Base-by-base conservation (phyloP, 2,113 vertebrate genomes). In the Mobula birostris region DNA sequence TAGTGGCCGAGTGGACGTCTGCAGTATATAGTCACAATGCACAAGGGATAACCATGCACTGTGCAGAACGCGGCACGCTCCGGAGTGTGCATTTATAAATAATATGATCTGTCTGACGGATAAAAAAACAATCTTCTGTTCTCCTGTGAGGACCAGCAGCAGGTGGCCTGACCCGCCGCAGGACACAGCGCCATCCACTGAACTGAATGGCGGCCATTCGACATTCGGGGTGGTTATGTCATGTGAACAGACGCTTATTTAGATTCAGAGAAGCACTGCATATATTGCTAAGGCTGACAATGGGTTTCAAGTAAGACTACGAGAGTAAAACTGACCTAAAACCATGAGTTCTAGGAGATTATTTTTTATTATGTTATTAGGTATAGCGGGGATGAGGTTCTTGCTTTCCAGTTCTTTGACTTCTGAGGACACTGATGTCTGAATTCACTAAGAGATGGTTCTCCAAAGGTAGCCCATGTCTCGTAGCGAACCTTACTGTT, bases 161-260 rank as follows among this genome's bases (percentile, higher is more conserved):
- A 32, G 63, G 15, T 66, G n/a, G 29, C 32, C 32, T 88, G 85
- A 32, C 6, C 61, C 5, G 1, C 3, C 72, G 21, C n/a, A n/a
- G 61, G 63, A 32, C 85, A 90, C n/a, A 90, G 85, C 61, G 85
- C 85, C 85, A n/a, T 90, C 85, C 85, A 66, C 11, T 88, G 83
- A 63, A 29, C 56, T 63, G 29, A n/a, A 15, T 17, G 2, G 48
- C 80, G 58, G 9, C 58, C 9, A 58, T 11, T 63, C 83, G 56
- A 63, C 83, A 29, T n/a, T 87, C 56, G 4, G 58, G 56, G 5
- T 32, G 58, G 32, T 2, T 9, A 61, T 63, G 85, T 2, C 14
- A 88, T 1, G 12, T 58, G 24, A 11, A 58, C 29, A 48, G 21
- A 56, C 9, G 15, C 19, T 90, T 66, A 66, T 90, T 66, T 61